A percentile compares a stretch with the other conserved stretches of the same genome.
phyloP scores from a whole-genome alignment of 2,888 invertebrate genomes.

The Actias luna region DNA sequence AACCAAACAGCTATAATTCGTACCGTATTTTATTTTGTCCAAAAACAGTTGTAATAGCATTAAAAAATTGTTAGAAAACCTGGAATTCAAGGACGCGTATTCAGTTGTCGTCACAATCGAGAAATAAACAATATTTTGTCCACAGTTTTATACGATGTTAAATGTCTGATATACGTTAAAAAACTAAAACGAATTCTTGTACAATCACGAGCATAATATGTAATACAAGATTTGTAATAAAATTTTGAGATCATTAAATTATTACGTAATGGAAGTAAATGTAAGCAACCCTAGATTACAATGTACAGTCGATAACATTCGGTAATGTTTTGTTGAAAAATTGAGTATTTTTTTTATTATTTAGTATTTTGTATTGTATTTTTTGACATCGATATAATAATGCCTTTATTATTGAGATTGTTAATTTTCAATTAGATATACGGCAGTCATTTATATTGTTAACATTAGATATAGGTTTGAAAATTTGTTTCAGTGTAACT shows the following conservation, averaged over 20 bases:
- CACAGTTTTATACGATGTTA: conserved; percentile 50
- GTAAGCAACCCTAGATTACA: not conserved
- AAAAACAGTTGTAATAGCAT: too few species aligned
- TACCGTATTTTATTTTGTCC: too few species aligned
- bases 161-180: conserved; percentile 50
- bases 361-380: not conserved
- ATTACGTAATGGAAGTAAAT: not conserved
- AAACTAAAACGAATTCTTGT: conserved; percentile 58
- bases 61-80: too few species aligned
- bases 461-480: not conserved
- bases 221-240: not conserved
- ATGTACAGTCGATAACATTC: not conserved
- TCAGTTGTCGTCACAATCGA: too few species aligned
- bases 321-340: too few species aligned
- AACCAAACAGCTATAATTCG: too few species aligned
- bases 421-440: not conserved
- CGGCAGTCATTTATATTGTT: not conserved
- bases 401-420: not conserved
- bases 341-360: not conserved
- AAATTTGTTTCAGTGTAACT: not conserved
- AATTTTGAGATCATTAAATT: not conserved
- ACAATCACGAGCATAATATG: conserved; percentile 32
- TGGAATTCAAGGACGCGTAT: too few species aligned
- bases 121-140: conserved; percentile 33
- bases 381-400: not conserved